Evolutionary conservation across 1,140 invertebrate species (phyloP).

Genomic region (Lepidotrigona ventralis): DNA sequence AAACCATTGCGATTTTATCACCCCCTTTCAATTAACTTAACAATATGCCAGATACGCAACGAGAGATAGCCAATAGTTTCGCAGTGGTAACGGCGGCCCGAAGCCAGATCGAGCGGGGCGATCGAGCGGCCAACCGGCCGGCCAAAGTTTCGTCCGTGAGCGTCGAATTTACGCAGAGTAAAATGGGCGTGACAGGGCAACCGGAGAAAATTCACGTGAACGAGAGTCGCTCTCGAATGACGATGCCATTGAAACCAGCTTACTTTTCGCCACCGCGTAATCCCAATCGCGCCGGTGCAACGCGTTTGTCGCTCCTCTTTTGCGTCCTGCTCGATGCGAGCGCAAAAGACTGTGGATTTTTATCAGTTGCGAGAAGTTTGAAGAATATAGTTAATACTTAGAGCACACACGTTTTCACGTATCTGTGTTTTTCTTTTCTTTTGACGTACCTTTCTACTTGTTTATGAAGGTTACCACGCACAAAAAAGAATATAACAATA

Average conservation of each 20-base stretch:
- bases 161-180: background rate
- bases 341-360: too few relatives aligned
- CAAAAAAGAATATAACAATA: too few relatives aligned
- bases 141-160: conserved; percentile 53
- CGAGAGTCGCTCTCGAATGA: conserved; percentile 49
- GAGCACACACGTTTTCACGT: too few relatives aligned
- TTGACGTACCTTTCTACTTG: too few relatives aligned
- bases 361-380: too few relatives aligned
- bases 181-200: background rate
- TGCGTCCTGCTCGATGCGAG: too few relatives aligned
- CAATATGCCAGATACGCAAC: conserved; percentile 71
- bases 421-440: too few relatives aligned
- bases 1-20: conserved; percentile 74
- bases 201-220: conserved; percentile 11
- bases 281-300: conserved; percentile 52
- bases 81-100: conserved; percentile 35
- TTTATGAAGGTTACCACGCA: too few relatives aligned
- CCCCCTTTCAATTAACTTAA: conserved; percentile 73
- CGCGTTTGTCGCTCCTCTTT: too few relatives aligned
- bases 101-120: background rate
- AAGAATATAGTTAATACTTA: too few relatives aligned
- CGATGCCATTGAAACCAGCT: conserved; percentile 60
- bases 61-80: conserved; percentile 67
- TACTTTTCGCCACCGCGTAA: conserved; percentile 65
- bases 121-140: background rate